phyloP scores from a whole-genome alignment of 2,797 vertebrate genomes.

The Cirrhinus mrigala region DNA sequence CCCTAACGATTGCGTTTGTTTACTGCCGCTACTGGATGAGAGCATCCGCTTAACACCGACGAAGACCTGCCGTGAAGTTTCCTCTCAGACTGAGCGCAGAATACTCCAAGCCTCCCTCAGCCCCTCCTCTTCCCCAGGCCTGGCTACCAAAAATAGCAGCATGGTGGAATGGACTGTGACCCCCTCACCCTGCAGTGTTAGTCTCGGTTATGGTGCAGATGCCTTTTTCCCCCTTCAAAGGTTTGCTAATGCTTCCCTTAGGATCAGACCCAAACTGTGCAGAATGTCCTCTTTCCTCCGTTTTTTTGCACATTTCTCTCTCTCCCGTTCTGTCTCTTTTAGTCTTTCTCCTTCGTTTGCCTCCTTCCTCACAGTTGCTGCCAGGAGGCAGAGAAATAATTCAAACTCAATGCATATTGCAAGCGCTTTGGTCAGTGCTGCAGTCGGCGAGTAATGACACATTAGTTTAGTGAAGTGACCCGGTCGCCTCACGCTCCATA shows the following conservation, averaged over 20 bases:
- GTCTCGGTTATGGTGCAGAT: conserved; percentile 70
- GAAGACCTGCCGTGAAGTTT: conserved; percentile 50
- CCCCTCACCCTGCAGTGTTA: conserved; percentile 70
- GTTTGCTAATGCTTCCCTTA: conserved; percentile 72
- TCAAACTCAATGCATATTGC: conserved; percentile 84
- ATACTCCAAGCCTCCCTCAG: conserved; percentile 3
- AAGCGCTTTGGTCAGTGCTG: conserved; percentile 78
- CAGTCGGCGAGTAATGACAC: conserved; percentile 77
- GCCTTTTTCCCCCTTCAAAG: conserved; percentile 73
- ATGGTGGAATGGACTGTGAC: conserved; percentile 65
- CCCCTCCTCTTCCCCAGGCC: conserved; percentile 50
- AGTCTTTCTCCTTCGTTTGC: conserved; percentile 56
- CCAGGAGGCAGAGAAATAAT: conserved; percentile 81
- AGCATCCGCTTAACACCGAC: conserved; percentile 45
- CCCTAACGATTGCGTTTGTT: conserved; percentile 44
- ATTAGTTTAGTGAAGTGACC: conserved; percentile 85
- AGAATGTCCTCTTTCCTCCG: conserved; percentile 55
- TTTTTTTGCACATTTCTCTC: conserved; percentile 51
- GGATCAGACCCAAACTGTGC: conserved; percentile 65
- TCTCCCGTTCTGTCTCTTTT: conserved; percentile 44
- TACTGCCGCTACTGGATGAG: conserved; percentile 35
- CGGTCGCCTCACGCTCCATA: conserved; percentile 76
- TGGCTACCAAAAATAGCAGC: conserved; percentile 56
- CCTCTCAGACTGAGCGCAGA: conserved; percentile 41
- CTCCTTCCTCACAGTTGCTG: conserved; percentile 62